Base-by-base conservation (phyloP, 2,888 invertebrate species). In the Neoaliturus tenellus region DNA sequence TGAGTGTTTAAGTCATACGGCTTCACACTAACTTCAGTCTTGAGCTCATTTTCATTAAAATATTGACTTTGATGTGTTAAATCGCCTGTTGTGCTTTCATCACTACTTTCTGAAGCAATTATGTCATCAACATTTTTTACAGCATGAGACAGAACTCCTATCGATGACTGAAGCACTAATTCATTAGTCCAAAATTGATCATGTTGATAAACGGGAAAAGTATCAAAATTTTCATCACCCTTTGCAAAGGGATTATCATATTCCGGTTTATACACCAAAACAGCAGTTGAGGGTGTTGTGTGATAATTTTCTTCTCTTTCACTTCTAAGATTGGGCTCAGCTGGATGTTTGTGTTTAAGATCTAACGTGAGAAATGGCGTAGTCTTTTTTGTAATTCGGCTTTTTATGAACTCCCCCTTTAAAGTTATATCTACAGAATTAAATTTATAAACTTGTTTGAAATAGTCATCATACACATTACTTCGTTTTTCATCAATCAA, bases 401-500 rank as follows among this genome's bases (percentile, higher is more conserved):
- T 78, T n/a, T 33, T 28, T 55, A 78, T 55, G 23, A 78, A 78
- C 33, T 78, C 51, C 20, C 78, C 78, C 25, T 35, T 55, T 20
- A 78, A 12, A 20, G 31, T 5, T 20, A 78, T 20, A 55, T 78
- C 35, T 1, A 20, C 51, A 1, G 78, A 31, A 20, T 35, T 55
- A 10, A 78, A 33, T 33, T 20, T 35, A 78, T 48, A 78, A 6
- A 55, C 35, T 55, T 51, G n/a, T 35, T 55, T 17, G 33, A 78
- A 78, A 55, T 55, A 55, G 5, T 51, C 48, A n/a, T 51, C 35
- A 33, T 78, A 78, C 35, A 78, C 35, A 20, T 78, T 78, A 33
- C 78, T 55, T 17, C n/a, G n/a, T 55, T 78, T 55, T 55, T 78
- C 78, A 31, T 78, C 78, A 55, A 78, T 78, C 1, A 33, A 5